These are phyloP conservation scores for Equus przewalskii DNA, from an alignment of 2,113 vertebrate genomes.

Conservation along the genomic window DNA sequence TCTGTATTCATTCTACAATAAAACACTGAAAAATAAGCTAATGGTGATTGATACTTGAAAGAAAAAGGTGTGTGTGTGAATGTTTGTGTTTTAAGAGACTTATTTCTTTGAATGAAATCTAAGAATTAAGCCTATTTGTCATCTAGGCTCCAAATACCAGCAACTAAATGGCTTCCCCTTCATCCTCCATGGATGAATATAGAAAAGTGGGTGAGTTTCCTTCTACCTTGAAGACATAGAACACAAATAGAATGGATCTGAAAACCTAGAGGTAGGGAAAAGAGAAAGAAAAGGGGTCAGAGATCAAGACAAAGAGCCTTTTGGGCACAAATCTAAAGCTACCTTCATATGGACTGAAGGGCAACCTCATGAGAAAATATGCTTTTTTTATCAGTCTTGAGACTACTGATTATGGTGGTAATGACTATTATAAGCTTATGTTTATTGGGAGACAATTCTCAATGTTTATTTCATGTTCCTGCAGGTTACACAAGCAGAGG, in stretches of 20 bases:
- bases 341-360: neutral
- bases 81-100: neutral
- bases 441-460: neutral
- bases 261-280: neutral
- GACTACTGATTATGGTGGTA: neutral
- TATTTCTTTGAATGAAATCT: neutral
- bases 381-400: neutral
- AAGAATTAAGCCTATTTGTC: slow-evolving; percentile 4
- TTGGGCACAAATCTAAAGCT: neutral
- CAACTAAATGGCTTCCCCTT: neutral
- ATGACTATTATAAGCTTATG: neutral
- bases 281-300: neutral
- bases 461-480: neutral
- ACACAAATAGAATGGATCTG: neutral
- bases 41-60: neutral
- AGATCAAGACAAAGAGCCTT: neutral
- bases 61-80: neutral
- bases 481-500: neutral
- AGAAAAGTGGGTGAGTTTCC: neutral
- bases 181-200: neutral
- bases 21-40: slow-evolving; percentile 8
- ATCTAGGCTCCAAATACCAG: neutral
- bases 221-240: neutral
- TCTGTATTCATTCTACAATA: neutral
- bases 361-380: neutral